Evolutionary conservation across 23 tunicate species (phyloP).

Genomic region (Botrylloides violaceus): DNA sequence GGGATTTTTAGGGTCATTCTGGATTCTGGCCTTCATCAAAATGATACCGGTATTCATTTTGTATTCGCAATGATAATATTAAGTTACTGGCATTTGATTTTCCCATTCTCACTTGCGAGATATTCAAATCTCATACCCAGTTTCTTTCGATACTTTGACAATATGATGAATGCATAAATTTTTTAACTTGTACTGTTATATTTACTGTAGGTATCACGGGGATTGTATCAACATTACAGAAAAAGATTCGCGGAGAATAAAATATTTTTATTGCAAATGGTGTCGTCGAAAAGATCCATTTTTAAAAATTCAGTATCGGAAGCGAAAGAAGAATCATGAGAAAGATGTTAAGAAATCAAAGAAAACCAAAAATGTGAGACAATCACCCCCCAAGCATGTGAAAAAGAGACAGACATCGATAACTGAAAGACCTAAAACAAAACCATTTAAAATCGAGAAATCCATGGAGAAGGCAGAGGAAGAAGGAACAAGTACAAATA

Average conservation of each 20-base stretch:
- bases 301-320: conserved; percentile 60
- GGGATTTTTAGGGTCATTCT: too few relatives aligned
- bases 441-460: neutral
- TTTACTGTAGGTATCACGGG: conserved; percentile 90
- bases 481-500: too few relatives aligned
- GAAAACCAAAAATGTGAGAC: conserved; percentile 12
- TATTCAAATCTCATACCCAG: too few relatives aligned
- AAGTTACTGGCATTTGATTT: too few relatives aligned
- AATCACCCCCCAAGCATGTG: neutral
- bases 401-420: neutral
- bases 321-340: conserved; percentile 52
- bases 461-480: neutral
- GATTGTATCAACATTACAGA: conserved; percentile 84
- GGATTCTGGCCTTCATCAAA: too few relatives aligned
- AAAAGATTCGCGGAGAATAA: conserved; percentile 63
- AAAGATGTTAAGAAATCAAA: conserved; percentile 20
- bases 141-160: too few relatives aligned
- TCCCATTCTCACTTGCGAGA: too few relatives aligned
- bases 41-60: too few relatives aligned
- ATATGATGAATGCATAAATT: too few relatives aligned
- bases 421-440: neutral
- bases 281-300: conserved; percentile 68
- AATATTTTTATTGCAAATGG: conserved; percentile 66
- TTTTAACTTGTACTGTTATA: neutral
- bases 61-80: too few relatives aligned